Percentiles rank a stretch among this genome's conserved stretches.
phyloP scores from a whole-genome alignment of 2,888 invertebrate genomes.

The Parasteatoda lunata region DNA sequence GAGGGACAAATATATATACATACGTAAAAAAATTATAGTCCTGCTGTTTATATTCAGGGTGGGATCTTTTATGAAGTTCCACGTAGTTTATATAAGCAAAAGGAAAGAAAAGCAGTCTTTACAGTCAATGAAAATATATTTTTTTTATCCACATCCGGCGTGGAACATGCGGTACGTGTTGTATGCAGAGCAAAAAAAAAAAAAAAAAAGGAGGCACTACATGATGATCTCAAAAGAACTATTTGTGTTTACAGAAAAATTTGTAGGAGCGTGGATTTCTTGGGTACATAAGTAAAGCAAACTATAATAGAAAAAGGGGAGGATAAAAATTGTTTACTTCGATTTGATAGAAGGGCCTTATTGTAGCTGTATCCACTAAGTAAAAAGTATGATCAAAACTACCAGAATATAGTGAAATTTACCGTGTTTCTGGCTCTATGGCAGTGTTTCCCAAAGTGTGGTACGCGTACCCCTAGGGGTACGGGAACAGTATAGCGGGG shows the following conservation, averaged over 20 bases:
- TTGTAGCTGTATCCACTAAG: too few species aligned
- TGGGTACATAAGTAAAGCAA: background rate
- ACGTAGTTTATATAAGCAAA: background rate
- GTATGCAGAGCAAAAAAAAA: background rate
- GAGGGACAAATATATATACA: background rate
- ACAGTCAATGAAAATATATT: constrained; percentile 1
- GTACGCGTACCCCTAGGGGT: too few species aligned
- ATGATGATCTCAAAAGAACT: background rate
- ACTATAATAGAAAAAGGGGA: too few species aligned
- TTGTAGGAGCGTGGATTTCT: background rate
- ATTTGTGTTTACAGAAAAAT: background rate
- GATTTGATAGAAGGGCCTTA: too few species aligned
- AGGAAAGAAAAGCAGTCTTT: background rate
- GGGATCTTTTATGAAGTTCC: constrained; percentile 16
- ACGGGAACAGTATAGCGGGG: too few species aligned
- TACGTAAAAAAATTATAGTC: background rate
- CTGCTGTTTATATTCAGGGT: constrained; percentile 43
- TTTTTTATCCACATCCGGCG: background rate
- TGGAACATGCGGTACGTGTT: background rate
- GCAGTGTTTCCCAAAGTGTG: too few species aligned
- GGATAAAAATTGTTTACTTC: too few species aligned
- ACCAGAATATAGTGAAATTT: too few species aligned
- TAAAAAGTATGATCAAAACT: too few species aligned
- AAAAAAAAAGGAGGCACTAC: background rate
- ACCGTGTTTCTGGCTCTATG: too few species aligned